A percentile compares a stretch with the other conserved stretches of the same genome.
phyloP scores from a whole-genome alignment of 2,888 invertebrate species.

The Athalia circularis region DNA sequence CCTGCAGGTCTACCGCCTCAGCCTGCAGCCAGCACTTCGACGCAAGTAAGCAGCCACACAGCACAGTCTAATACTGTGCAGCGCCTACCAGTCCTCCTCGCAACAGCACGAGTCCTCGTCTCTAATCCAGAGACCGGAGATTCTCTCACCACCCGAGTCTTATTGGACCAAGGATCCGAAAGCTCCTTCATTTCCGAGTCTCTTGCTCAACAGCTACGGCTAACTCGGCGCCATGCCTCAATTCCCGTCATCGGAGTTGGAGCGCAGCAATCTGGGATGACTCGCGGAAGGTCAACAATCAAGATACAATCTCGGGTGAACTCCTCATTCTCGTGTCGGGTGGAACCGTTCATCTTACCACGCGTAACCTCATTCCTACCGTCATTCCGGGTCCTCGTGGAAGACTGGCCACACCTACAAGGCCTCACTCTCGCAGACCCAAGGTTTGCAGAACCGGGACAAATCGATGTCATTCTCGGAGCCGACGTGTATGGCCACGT shows the following conservation, averaged over 20 bases:
- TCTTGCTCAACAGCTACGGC: not conserved
- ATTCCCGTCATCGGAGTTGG: not conserved
- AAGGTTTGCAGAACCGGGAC: conserved; percentile 25
- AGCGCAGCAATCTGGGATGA: conserved; percentile 11
- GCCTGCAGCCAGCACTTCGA: not conserved
- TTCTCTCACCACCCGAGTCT: too few relatives aligned
- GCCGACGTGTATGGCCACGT: conserved; percentile 47
- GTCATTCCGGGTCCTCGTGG: conserved; percentile 28
- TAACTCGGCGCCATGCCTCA: not conserved
- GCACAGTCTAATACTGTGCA: too few relatives aligned
- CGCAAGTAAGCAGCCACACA: conserved; percentile 9
- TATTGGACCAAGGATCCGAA: too few relatives aligned
- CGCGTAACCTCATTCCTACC: conserved; percentile 45
- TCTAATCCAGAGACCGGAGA: too few relatives aligned
- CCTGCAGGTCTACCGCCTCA: not conserved
- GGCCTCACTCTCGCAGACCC: conserved; percentile 44
- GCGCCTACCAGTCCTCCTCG: too few relatives aligned
- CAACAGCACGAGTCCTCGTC: too few relatives aligned
- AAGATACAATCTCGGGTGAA: conserved; percentile 15
- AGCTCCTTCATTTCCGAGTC: not conserved
- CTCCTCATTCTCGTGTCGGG: conserved; percentile 21
- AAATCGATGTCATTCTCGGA: conserved; percentile 48
- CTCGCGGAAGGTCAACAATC: conserved; percentile 28
- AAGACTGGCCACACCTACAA: conserved; percentile 41
- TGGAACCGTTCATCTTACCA: conserved; percentile 41